phyloP scores from a whole-genome alignment of 2,113 vertebrate species.

The Boleophthalmus pectinirostris region DNA sequence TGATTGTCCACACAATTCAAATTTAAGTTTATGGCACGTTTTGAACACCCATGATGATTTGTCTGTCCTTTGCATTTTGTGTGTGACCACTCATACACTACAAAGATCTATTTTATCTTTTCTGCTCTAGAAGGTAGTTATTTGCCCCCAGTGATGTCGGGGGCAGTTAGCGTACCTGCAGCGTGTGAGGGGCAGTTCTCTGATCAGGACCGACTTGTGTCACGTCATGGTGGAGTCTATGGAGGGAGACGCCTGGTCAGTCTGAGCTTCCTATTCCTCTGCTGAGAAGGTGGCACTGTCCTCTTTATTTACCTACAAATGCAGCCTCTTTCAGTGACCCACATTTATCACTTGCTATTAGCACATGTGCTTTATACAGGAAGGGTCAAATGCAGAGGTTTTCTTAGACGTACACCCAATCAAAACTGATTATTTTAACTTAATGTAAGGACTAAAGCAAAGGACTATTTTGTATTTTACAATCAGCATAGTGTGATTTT shows the following conservation, averaged over 20 bases:
- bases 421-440: background rate
- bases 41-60: background rate
- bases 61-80: background rate
- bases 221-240: conserved; percentile 44
- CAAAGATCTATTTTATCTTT: background rate
- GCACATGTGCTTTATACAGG: background rate
- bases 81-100: background rate
- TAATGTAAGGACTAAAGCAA: background rate
- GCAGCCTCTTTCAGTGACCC: conserved; percentile 34
- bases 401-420: background rate
- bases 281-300: conserved; percentile 48
- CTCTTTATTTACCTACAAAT: conserved; percentile 51
- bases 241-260: conserved; percentile 57
- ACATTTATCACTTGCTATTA: conserved; percentile 18
- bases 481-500: background rate
- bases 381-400: background rate
- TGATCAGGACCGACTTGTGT: conserved; percentile 62
- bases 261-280: conserved; percentile 58
- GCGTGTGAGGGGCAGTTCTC: conserved; percentile 51
- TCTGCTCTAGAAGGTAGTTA: background rate
- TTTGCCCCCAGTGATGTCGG: conserved; percentile 60
- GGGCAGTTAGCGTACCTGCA: conserved; percentile 62
- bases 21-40: background rate
- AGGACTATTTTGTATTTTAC: background rate
- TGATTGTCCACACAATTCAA: conserved; percentile 5